These are phyloP conservation scores for Rhyzopertha dominica DNA, from an alignment of 1,140 invertebrate species.

Conservation along the genomic window DNA sequence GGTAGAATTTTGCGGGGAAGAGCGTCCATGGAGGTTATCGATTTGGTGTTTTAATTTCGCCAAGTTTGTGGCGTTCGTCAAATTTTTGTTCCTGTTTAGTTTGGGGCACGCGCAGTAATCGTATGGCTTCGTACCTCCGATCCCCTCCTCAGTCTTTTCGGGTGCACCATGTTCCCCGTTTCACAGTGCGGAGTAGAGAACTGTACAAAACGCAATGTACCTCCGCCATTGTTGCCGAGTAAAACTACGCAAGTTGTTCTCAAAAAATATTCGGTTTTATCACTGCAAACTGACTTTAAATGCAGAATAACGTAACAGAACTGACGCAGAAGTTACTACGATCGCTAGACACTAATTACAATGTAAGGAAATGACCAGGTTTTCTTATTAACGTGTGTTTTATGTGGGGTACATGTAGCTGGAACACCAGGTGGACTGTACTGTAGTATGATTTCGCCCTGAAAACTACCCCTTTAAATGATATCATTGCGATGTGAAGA, in stretches of 20 bases:
- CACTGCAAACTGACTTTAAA: slow-evolving; percentile 47
- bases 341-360: slow-evolving; percentile 62
- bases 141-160: slow-evolving; percentile 45
- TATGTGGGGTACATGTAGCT: slow-evolving; percentile 7
- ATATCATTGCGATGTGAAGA: too few species aligned
- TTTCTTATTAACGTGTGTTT: background rate
- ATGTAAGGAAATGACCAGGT: slow-evolving; percentile 53
- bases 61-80: background rate
- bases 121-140: slow-evolving; percentile 35
- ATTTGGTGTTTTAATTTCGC: too few species aligned
- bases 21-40: too few species aligned
- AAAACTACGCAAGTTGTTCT: slow-evolving; percentile 44
- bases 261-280: slow-evolving; percentile 45
- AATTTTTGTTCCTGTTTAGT: background rate
- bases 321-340: slow-evolving; percentile 60
- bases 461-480: too few species aligned
- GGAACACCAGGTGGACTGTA: slow-evolving; percentile 33
- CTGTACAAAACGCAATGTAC: slow-evolving; percentile 47
- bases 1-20: too few species aligned
- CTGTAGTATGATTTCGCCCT: slow-evolving; percentile 22
- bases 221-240: slow-evolving; percentile 46
- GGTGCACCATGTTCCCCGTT: slow-evolving; percentile 46
- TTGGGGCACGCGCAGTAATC: slow-evolving; percentile 31
- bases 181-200: slow-evolving; percentile 45
- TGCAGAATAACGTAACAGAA: slow-evolving; percentile 59